Percentiles rank a stretch among this genome's conserved stretches.
Conservation (phyloP, 2,797 vertebrate species). For the Sardinella longiceps region DNA sequence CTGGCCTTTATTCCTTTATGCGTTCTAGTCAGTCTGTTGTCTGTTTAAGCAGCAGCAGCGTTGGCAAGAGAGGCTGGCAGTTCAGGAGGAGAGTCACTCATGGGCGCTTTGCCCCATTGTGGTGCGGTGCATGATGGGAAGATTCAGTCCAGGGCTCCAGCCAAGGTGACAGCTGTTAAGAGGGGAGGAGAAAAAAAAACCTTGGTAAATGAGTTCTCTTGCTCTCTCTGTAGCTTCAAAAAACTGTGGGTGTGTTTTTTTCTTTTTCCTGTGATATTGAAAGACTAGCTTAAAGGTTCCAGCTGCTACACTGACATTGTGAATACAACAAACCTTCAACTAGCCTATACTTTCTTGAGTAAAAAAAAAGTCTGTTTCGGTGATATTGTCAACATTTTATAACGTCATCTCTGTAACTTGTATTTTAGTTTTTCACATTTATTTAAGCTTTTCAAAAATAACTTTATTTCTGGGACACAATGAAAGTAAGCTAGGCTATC, state of each 20-base stretch:
- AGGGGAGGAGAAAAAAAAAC: conserved; percentile 33
- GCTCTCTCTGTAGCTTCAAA: background rate
- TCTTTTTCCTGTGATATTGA: conserved; percentile 6
- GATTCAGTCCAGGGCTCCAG: conserved; percentile 55
- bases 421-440: no score
- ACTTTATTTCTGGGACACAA: background rate
- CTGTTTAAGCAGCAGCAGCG: conserved; percentile 39
- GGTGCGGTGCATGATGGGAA: conserved; percentile 64
- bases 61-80: conserved; percentile 43
- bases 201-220: background rate
- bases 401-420: no score
- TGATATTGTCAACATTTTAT: no score
- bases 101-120: conserved; percentile 52
- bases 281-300: background rate
- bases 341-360: background rate
- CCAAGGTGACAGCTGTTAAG: conserved; percentile 66
- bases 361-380: no score
- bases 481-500: background rate
- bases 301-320: background rate
- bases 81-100: conserved; percentile 50
- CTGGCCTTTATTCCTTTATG: background rate
- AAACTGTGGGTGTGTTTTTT: conserved; percentile 14
- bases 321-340: conserved; percentile 10
- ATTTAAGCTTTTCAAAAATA: background rate
- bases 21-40: background rate